Evolutionary conservation across 2,888 invertebrate species (phyloP).

Genomic region (Actias luna): DNA sequence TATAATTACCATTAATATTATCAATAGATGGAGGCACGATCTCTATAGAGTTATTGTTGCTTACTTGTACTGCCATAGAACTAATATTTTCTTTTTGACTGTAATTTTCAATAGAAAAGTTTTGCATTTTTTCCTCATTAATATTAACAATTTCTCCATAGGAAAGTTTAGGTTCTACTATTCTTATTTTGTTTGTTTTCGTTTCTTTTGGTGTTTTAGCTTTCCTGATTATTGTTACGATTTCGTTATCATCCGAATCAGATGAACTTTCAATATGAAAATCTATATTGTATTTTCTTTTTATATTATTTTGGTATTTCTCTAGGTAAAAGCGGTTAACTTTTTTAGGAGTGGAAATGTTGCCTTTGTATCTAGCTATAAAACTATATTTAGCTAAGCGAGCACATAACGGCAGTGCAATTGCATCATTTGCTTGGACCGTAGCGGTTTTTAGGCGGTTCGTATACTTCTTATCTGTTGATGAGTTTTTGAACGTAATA

Average conservation of each 20-base stretch:
- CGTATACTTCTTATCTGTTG: conserved; percentile 42
- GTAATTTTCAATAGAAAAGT: conserved; percentile 10
- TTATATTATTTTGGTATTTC: conserved; percentile 50
- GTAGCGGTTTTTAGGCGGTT: conserved; percentile 58
- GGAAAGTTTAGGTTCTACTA: neutral
- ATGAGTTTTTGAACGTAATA: conserved; percentile 22
- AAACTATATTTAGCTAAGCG: conserved; percentile 74
- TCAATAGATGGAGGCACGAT: conserved; percentile 35
- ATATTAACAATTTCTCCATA: neutral
- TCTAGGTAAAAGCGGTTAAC: conserved; percentile 45
- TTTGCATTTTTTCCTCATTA: neutral
- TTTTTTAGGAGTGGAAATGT: conserved; percentile 58
- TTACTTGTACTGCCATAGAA: conserved; percentile 53
- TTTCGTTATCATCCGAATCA: conserved; percentile 44
- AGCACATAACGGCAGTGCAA: conserved; percentile 45
- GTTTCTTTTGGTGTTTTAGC: neutral
- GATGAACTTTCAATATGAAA: conserved; percentile 45
- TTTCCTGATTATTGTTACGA: neutral
- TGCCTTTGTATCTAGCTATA: conserved; percentile 63
- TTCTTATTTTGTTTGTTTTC: neutral
- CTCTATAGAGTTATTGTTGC: conserved; percentile 37
- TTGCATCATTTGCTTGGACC: conserved; percentile 66
- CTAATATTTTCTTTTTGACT: conserved; percentile 23
- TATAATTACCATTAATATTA: conserved; percentile 30
- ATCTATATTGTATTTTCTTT: conserved; percentile 54